Evolutionary conservation across 2,888 invertebrate species (phyloP), one percentile per base, ranked within the genome.

Genomic region (Phyllotreta striolata): DNA sequence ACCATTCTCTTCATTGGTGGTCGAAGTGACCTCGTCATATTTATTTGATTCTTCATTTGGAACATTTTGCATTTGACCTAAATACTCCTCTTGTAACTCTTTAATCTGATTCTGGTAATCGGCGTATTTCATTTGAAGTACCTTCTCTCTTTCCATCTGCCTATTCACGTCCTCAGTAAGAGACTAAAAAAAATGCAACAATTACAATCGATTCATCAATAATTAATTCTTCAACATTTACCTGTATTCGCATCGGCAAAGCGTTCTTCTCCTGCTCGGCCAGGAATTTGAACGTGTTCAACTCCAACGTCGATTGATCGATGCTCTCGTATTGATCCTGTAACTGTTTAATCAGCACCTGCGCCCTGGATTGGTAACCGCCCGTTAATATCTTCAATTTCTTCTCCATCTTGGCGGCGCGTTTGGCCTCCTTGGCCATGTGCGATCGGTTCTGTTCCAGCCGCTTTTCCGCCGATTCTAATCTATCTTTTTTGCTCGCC

Each of bases 331-430:
- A 90, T 10, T 95, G 82, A 77, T 95, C 95, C 73, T 91, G 90
- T 67, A 92, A 85, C 78, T 95, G 96, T 81, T 97, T 96, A 14
- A 93, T 87, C 14, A 97, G 83, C 0, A 91, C 91, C 74, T 96
- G 95, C 1, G 94, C 91, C 44, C 77, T 74, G 1, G 80, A 78
- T 83, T 93, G 93, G 82, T 95, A 96, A 6, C 95, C 95, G 6
- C 93, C 98, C 3, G 98, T 92, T n/a, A 98, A 84, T 62, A 98
- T 92, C 82, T 96, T 91, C 34, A 99, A 83, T 83, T 97, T 98
- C 82, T 98, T 98, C 81, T 99, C 99, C 86, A 97, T 91, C 83
- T 98, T 99, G 0, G 95, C 95, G 55, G 98, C 98, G 63, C 91
- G 89, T 82, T 98, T 98, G 0, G 98, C 98, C 82, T 98, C 96